Evolutionary conservation across 2,888 invertebrate species (phyloP), one percentile per base, ranked within the genome.

Genomic region (Schizaphis graminum): DNA sequence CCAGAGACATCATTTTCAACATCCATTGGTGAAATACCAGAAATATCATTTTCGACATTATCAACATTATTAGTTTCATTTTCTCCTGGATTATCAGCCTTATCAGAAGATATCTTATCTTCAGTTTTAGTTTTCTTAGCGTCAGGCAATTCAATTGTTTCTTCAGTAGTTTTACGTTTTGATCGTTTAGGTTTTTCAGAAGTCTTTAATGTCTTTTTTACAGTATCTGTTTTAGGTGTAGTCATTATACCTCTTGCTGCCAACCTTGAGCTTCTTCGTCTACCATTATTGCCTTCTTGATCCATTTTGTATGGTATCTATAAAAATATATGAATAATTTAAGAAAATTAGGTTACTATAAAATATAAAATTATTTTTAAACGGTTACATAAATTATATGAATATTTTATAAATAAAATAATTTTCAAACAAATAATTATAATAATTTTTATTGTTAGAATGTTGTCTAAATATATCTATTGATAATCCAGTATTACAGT

Each of bases 111-210:
- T 57, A 11, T 11, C 24, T 92, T 61, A 1, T 85, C 53, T 13
- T 84, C 89, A n/a, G 86, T 90, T 91, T 94, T 94, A 13, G 61
- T 89, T 41, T 94, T 94, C 41, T 94, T 94, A 53, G 90, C 61
- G 13, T 86, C 90, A 4, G 90, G 57, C 7, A 89, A 49, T 57
- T 92, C 87, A 49, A 67, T 28, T 26, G 11, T 35, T 41, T 86
- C 93, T 90, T 94, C 93, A 16, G 56, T 61, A 61, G 41, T 85
- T 28, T 94, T 94, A 26, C 93, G 93, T 61, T 94, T 94, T 86
- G 89, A 24, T 28, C 93, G 24, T 61, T 94, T 94, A 8, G 93
- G 61, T 86, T 94, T 94, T 41, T 94, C 93, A 49, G 56, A 16
- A 49, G 11, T 90, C 21, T 94, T 94, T 1, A 57, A 8, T 0